Evolutionary conservation across 2,797 vertebrate genomes (phyloP).

Genomic region (Falco naumanni): DNA sequence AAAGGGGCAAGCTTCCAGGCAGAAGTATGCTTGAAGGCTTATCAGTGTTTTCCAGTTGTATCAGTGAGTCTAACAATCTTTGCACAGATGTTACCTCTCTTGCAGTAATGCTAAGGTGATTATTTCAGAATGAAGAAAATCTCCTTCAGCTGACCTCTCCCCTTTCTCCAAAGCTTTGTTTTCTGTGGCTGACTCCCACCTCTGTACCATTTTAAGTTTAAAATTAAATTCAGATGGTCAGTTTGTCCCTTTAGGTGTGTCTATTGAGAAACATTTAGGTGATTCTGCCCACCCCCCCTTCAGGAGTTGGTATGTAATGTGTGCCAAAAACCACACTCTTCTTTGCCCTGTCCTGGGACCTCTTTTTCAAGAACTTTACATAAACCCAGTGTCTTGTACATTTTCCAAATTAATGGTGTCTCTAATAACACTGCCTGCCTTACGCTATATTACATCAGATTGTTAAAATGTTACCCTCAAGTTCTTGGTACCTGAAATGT

Average conservation of each 20-base stretch:
- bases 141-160: background rate
- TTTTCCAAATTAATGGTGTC: background rate
- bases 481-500: background rate
- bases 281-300: background rate
- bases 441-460: background rate
- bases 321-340: background rate
- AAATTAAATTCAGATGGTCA: background rate
- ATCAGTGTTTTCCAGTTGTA: background rate
- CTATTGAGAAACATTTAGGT: background rate
- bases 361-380: background rate
- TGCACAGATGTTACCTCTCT: background rate
- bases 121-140: background rate
- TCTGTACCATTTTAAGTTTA: background rate
- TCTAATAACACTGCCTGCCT: background rate
- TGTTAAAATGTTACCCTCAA: background rate
- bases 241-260: background rate
- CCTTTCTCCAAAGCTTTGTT: background rate
- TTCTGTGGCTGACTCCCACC: background rate
- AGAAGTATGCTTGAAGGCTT: background rate
- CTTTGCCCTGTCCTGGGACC: background rate
- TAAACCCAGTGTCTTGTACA: background rate
- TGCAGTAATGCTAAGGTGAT: background rate
- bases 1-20: background rate
- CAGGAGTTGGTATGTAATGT: background rate
- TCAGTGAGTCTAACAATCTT: background rate